These are phyloP conservation scores for Fopius arisanus DNA, from an alignment of 1,140 invertebrate species.

Conservation along the genomic window DNA sequence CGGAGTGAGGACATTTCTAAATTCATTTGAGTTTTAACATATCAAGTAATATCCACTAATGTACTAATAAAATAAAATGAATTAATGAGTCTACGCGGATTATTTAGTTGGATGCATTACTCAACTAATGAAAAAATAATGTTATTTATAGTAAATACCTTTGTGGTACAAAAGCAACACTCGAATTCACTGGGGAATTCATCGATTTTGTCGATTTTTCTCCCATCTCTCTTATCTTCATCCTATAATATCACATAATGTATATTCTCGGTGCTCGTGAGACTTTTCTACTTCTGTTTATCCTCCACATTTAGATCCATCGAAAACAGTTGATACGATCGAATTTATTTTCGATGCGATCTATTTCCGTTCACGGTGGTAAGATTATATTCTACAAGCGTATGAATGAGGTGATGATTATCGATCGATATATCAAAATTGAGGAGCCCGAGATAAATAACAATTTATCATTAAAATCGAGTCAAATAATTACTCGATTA, in stretches of 20 bases:
- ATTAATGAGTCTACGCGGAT: neutral
- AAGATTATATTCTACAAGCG: conserved; percentile 13
- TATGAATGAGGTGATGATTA: neutral
- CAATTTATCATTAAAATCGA: neutral
- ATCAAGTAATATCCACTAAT: too few species aligned
- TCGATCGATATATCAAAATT: neutral
- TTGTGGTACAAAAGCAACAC: conserved; percentile 94
- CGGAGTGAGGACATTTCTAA: conserved; percentile 11
- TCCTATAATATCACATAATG: conserved; percentile 65
- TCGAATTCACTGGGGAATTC: conserved; percentile 91
- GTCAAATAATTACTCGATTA: conserved; percentile 7
- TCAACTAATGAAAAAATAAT: conserved; percentile 34
- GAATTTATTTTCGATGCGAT: neutral
- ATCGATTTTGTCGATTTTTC: conserved; percentile 76
- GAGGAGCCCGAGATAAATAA: conserved; percentile 32
- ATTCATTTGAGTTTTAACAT: neutral
- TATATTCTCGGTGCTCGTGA: conserved; percentile 20
- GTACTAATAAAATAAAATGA: neutral
- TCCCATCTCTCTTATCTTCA: conserved; percentile 73
- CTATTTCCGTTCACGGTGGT: neutral
- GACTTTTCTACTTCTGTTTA: conserved; percentile 12
- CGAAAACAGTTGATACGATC: neutral
- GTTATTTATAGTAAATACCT: conserved; percentile 74
- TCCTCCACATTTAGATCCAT: neutral
- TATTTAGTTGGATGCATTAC: conserved; percentile 7